Evolutionary conservation across 1,140 invertebrate genomes (phyloP).

Genomic region (Papilio polyxenes): DNA sequence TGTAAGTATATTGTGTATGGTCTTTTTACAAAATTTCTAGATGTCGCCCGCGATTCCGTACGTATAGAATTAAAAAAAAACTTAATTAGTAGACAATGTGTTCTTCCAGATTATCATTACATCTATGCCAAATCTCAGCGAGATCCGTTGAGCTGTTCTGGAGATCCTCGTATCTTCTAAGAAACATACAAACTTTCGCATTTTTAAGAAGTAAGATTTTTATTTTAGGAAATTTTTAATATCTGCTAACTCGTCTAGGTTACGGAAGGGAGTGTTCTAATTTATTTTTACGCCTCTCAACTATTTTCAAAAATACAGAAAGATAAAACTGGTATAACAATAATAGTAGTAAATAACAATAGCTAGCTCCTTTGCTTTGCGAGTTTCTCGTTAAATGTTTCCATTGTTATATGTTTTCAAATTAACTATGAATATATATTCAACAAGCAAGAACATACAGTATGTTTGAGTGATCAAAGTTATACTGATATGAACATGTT

Average conservation of each 20-base stretch:
- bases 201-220: too few species aligned
- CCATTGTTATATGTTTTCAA: not conserved
- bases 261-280: too few species aligned
- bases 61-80: too few species aligned
- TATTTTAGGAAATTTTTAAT: too few species aligned
- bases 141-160: too few species aligned
- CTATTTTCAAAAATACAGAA: not conserved
- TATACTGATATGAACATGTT: not conserved
- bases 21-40: not conserved
- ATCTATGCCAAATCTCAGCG: too few species aligned
- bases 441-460: not conserved
- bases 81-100: too few species aligned
- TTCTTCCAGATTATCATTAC: too few species aligned
- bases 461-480: not conserved
- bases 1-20: slow-evolving; percentile 53
- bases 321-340: not conserved
- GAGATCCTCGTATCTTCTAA: too few species aligned
- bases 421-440: not conserved
- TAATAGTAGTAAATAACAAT: not conserved
- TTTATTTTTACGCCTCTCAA: not conserved
- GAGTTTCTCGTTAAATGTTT: not conserved
- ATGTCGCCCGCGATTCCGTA: too few species aligned
- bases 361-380: not conserved
- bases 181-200: too few species aligned
- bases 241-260: too few species aligned